Evolutionary conservation across 2,797 vertebrate genomes (phyloP).

Genomic region (Diglossa cyanea): DNA sequence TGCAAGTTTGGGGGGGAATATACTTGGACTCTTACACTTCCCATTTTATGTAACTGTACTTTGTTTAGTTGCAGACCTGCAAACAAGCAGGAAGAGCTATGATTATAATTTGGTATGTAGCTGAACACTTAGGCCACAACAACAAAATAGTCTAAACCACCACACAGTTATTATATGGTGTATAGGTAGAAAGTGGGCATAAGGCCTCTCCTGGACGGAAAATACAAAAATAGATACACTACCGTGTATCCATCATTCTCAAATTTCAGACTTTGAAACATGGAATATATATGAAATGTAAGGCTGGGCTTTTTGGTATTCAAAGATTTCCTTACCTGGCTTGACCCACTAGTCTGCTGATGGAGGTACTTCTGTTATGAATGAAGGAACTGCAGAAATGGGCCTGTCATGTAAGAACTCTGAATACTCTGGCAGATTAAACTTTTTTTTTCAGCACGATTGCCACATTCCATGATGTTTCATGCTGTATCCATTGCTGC

Average conservation of each 20-base stretch:
- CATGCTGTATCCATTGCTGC: neutral
- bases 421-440: neutral
- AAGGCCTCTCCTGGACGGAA: neutral
- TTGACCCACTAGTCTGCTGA: neutral
- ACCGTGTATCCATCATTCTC: rapidly evolving
- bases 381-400: neutral
- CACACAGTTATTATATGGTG: neutral
- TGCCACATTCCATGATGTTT: neutral
- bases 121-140: neutral
- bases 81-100: neutral
- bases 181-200: neutral
- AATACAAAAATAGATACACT: neutral
- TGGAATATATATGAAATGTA: neutral
- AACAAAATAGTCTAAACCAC: neutral
- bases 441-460: neutral
- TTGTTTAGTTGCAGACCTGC: neutral
- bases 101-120: neutral
- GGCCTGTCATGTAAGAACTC: neutral
- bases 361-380: neutral
- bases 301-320: neutral
- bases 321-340: neutral
- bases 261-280: neutral
- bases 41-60: neutral
- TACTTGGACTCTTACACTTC: neutral
- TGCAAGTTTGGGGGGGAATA: neutral